A percentile compares a stretch with the other conserved stretches of the same genome.
Evolutionary conservation across 2,888 invertebrate species (phyloP).

Genomic region (Hyppa rectilinea): DNA sequence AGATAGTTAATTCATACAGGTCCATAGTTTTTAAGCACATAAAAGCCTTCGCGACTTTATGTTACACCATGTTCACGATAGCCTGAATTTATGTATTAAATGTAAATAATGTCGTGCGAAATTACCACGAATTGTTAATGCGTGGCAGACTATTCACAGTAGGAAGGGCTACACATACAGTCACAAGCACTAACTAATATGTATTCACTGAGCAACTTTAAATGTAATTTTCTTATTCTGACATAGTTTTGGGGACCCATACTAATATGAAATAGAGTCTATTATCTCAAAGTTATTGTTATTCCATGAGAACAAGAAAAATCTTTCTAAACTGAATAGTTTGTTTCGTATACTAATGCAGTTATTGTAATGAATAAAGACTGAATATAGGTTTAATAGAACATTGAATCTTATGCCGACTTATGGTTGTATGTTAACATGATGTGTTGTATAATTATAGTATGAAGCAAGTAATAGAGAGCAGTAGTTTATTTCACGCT

Average conservation of each 20-base stretch:
- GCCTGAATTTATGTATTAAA: not conserved
- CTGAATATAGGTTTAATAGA: conserved; percentile 25
- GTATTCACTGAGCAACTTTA: too few species aligned
- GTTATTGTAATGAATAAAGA: conserved; percentile 1
- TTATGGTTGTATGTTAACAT: conserved; percentile 22
- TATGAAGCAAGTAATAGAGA: not conserved
- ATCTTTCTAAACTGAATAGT: too few species aligned
- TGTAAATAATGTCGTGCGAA: not conserved
- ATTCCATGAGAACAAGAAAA: too few species aligned
- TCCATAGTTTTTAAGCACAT: conserved; percentile 24
- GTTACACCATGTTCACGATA: not conserved
- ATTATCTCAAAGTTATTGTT: too few species aligned
- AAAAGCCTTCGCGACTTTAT: conserved; percentile 24
- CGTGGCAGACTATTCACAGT: too few species aligned
- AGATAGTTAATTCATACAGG: conserved; percentile 1
- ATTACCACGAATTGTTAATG: too few species aligned
- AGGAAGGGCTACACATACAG: too few species aligned
- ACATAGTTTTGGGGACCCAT: too few species aligned
- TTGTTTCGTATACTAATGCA: not conserved
- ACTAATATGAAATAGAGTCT: too few species aligned
- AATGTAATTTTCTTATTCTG: too few species aligned
- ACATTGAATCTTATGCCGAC: conserved; percentile 18
- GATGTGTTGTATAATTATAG: not conserved
- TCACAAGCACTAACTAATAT: too few species aligned
- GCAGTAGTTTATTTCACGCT: not conserved